Evolutionary conservation across 1,140 invertebrate genomes (phyloP), one percentile per base, ranked within the genome.

Genomic region (Drosophila jambulina): DNA sequence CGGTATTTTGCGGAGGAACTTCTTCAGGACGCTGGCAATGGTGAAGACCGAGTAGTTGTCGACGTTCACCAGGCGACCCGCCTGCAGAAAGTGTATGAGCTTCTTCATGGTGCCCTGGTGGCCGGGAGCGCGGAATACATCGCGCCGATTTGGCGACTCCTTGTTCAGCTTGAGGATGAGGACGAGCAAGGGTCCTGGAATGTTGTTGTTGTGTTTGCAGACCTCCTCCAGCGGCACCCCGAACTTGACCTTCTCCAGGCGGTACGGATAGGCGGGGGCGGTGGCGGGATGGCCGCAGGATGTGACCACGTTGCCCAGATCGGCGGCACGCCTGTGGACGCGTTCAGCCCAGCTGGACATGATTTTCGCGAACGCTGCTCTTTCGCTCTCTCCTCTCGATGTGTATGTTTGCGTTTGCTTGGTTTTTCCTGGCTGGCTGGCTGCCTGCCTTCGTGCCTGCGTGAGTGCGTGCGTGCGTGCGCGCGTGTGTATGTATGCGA

Each of bases 31-130:
- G 93, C 98, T 99, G 27, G 99, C 98, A 90, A 99, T 98, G 42
- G 99, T 99, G 93, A 99, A 99, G 59, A 99, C 98, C 76, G 97
- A 99, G 93, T 98, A 99, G 93, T 99, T 98, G 88, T 98, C 97
- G 88, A 99, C 98, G 93, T 99, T 99, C n/a, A 99, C 97, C 75
- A 99, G 95, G 69, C 98, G 95, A 15, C 99, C 99, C 78, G 98
- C 97, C 93, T 99, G 97, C 69, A 97, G 94, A 88, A 99, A 98
- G 93, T 99, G 98, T 72, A 98, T 98, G 1, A 99, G 95, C 92
- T 99, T 98, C 92, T 99, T 98, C 95, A 99, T 98, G 80, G 98
- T 97, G 29, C 96, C 97, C 93, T 98, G 97, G 93, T 99, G 97
- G 1, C 98, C 98, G 13, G 98, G 98, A 25, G 98, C 98, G 60